A percentile compares a stretch with the other conserved stretches of the same genome.
Evolutionary conservation across 2,888 invertebrate genomes (phyloP).

Genomic region (Piscicola geometra): DNA sequence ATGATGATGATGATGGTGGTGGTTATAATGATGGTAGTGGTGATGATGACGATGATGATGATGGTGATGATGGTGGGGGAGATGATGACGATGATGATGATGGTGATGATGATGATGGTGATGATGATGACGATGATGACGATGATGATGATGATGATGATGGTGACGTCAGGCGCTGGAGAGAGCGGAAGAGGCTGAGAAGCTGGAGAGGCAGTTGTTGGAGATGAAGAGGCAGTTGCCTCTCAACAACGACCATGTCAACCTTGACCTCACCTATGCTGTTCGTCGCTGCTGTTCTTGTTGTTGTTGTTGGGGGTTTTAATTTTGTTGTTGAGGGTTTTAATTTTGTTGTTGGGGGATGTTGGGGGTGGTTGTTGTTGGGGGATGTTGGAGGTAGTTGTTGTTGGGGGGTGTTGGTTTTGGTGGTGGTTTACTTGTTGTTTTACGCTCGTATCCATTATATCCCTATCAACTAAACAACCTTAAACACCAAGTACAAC

Average conservation of each 20-base stretch:
- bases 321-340: not conserved
- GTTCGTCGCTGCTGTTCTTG: slow-evolving; percentile 59
- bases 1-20: not conserved
- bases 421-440: too few species aligned
- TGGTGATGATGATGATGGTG: not conserved
- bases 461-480: too few species aligned
- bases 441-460: too few species aligned
- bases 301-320: not conserved
- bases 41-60: not conserved
- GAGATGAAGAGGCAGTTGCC: slow-evolving; percentile 82
- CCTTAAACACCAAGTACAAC: too few species aligned
- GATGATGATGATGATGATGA: slow-evolving; percentile 1
- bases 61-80: not conserved
- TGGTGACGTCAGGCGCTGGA: slow-evolving; percentile 65
- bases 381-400: too few species aligned
- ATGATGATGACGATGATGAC: slow-evolving; percentile 9
- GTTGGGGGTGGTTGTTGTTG: too few species aligned
- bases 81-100: slow-evolving; percentile 7
- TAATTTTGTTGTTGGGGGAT: too few species aligned
- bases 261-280: slow-evolving; percentile 89
- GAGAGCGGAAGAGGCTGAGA: slow-evolving; percentile 92
- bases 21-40: not conserved
- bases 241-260: slow-evolving; percentile 76
- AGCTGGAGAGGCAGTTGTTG: slow-evolving; percentile 82
- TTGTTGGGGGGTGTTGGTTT: too few species aligned